Percentiles rank a stretch among this genome's conserved stretches.
Evolutionary conservation across 2,888 invertebrate species (phyloP).

Genomic region (Chymomyza procnemis): DNA sequence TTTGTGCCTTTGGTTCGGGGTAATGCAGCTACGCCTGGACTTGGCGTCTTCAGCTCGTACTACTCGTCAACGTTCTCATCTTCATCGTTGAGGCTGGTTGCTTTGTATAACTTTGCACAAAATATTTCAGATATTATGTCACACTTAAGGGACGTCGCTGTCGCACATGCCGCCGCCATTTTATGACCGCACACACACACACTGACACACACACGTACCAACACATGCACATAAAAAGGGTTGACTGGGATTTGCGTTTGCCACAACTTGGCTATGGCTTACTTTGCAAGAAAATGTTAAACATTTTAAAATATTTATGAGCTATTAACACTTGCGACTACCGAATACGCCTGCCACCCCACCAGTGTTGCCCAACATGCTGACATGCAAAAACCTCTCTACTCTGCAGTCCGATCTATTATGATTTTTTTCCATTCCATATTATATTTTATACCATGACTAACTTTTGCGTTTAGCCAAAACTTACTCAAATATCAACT

Average conservation of each 20-base stretch:
- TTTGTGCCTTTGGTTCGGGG: neutral
- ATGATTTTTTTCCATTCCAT: slow-evolving; percentile 24
- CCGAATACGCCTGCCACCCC: neutral
- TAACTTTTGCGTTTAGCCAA: neutral
- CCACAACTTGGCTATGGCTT: slow-evolving; percentile 10
- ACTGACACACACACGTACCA: slow-evolving; percentile 9
- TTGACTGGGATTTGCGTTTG: slow-evolving; percentile 36
- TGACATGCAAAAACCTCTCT: slow-evolving; percentile 9
- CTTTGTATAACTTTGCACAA: slow-evolving; percentile 69
- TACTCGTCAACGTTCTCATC: neutral
- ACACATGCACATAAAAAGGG: slow-evolving; percentile 10
- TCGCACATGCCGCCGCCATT: slow-evolving; percentile 51
- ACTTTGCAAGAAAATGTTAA: slow-evolving; percentile 58
- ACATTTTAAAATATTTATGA: slow-evolving; percentile 74
- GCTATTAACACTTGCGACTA: slow-evolving; percentile 67
- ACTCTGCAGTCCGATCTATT: slow-evolving; percentile 42
- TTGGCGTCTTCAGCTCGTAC: neutral
- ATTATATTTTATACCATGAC: neutral
- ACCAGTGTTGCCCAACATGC: slow-evolving; percentile 1
- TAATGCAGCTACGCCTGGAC: neutral
- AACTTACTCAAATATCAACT: slow-evolving; percentile 45
- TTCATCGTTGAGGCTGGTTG: neutral
- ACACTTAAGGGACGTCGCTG: slow-evolving; percentile 61
- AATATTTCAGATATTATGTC: slow-evolving; percentile 72
- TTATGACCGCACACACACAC: slow-evolving; percentile 62